A percentile compares a stretch with the other conserved stretches of the same genome.
These are phyloP conservation scores for Sipha flava DNA, from an alignment of 1,140 invertebrate genomes.

Conservation along the genomic window DNA sequence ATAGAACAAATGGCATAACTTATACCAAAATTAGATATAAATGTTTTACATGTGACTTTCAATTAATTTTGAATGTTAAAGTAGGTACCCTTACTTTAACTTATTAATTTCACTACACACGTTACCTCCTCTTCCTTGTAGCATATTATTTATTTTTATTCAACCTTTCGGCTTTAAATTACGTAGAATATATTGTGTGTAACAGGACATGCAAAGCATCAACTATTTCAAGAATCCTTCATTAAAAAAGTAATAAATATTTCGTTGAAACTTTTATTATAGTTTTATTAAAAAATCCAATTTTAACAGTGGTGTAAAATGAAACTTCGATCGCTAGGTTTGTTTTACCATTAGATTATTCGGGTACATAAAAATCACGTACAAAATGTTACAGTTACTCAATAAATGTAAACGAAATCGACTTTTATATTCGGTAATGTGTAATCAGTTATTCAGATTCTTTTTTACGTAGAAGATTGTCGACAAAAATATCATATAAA, in stretches of 20 bases:
- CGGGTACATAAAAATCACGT: too few species aligned
- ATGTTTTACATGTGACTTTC: not conserved
- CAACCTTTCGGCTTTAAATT: not conserved
- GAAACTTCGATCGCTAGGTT: too few species aligned
- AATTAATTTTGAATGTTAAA: not conserved
- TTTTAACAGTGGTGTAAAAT: not conserved
- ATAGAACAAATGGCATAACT: too few species aligned
- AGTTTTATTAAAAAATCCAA: not conserved
- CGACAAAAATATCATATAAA: too few species aligned
- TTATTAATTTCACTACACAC: not conserved
- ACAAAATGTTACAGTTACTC: too few species aligned
- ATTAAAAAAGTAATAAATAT: not conserved
- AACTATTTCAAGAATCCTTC: not conserved
- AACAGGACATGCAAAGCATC: not conserved
- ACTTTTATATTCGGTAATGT: too few species aligned
- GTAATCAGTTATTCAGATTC: too few species aligned
- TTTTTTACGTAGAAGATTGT: too few species aligned
- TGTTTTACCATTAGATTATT: too few species aligned
- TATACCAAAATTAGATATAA: not conserved
- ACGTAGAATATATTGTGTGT: not conserved
- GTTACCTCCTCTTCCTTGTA: slow-evolving; percentile 8
- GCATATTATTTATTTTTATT: slow-evolving; percentile 8
- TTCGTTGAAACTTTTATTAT: not conserved
- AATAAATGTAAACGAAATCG: too few species aligned
- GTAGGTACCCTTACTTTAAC: not conserved